These are phyloP conservation scores for Buathra laborator DNA, from an alignment of 2,888 invertebrate genomes.

Conservation along the genomic window DNA sequence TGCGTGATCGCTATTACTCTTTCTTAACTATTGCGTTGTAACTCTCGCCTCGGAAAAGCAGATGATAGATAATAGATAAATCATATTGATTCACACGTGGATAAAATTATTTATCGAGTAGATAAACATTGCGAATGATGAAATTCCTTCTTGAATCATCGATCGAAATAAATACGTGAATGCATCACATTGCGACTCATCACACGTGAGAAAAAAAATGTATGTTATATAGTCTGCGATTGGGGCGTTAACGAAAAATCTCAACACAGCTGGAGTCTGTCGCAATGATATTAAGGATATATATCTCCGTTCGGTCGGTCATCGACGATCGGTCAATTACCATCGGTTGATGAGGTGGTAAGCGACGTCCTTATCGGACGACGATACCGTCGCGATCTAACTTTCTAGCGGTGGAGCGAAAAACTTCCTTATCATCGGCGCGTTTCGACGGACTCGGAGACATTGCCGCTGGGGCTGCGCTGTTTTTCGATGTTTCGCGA, in stretches of 20 bases:
- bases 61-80: conserved; percentile 4
- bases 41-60: neutral
- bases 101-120: neutral
- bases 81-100: neutral
- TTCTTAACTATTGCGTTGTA: conserved; percentile 27
- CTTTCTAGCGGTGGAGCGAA: neutral
- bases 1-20: conserved; percentile 33
- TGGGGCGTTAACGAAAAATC: conserved; percentile 13
- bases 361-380: conserved; percentile 1
- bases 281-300: neutral
- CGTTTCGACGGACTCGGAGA: conserved; percentile 18
- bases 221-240: neutral
- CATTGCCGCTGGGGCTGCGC: conserved; percentile 27
- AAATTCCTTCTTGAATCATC: too few relatives aligned
- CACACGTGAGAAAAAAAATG: neutral
- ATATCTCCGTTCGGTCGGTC: neutral
- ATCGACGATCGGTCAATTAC: neutral
- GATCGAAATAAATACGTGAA: conserved; percentile 11
- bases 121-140: too few relatives aligned
- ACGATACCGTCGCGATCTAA: neutral
- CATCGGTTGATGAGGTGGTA: neutral
- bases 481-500: neutral
- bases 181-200: neutral
- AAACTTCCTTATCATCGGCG: neutral
- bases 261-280: conserved; percentile 5